Conservation (phyloP, 2,797 vertebrate species). For the Molossus alvarezi region DNA sequence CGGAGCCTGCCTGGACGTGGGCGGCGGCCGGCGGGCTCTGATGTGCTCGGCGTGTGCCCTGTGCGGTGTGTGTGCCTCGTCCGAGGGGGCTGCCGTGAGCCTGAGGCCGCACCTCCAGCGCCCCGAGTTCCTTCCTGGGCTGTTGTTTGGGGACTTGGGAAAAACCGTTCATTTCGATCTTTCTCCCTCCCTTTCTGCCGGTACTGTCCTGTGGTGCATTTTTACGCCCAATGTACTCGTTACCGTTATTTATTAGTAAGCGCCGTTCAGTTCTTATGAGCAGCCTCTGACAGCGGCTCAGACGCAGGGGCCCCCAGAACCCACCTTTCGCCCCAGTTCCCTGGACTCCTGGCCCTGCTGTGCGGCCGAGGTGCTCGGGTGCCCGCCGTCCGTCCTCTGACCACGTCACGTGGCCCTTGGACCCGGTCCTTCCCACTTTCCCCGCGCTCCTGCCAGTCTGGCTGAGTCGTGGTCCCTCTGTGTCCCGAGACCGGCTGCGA, state of each 20-base stretch:
- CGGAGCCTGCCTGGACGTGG: too few relatives aligned
- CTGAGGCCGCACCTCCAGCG: too few relatives aligned
- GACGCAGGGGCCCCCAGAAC: neutral
- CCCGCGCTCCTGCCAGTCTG: neutral
- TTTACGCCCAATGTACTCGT: rapidly evolving
- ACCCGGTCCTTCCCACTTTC: neutral
- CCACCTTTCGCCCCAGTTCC: neutral
- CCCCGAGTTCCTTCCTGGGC: too few relatives aligned
- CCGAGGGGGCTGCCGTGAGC: too few relatives aligned
- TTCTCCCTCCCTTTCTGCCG: neutral
- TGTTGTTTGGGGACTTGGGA: neutral
- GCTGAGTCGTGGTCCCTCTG: too few relatives aligned
- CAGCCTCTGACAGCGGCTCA: too few relatives aligned
- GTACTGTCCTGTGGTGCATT: rapidly evolving
- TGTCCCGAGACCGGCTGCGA: neutral
- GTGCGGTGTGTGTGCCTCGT: too few relatives aligned
- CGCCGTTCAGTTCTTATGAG: rapidly evolving
- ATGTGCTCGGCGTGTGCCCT: too few relatives aligned
- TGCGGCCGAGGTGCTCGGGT: neutral
- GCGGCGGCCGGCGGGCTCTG: too few relatives aligned
- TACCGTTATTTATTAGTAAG: rapidly evolving
- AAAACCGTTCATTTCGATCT: neutral
- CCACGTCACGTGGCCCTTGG: too few relatives aligned
- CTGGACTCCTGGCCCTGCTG: neutral
- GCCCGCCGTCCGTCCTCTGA: too few relatives aligned